phyloP scores from a whole-genome alignment of 2,888 invertebrate genomes.

The Tineola bisselliella region DNA sequence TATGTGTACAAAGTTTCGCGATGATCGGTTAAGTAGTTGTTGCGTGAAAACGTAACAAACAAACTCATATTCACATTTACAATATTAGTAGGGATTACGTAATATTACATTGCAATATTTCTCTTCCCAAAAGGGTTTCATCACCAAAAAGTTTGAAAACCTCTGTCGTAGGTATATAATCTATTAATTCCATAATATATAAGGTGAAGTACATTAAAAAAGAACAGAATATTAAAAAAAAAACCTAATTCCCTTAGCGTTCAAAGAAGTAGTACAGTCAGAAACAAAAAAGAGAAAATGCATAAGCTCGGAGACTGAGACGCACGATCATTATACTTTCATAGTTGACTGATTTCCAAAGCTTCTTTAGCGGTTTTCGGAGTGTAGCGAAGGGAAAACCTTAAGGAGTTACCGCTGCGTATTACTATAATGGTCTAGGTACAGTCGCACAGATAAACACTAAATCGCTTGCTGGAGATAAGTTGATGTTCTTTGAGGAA shows the following conservation, averaged over 20 bases:
- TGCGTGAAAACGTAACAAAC: background rate
- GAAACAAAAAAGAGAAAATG: conserved; percentile 15
- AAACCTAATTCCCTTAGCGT: background rate
- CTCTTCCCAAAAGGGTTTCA: too few species aligned
- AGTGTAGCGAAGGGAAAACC: conserved; percentile 20
- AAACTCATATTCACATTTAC: background rate
- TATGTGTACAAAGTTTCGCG: too few species aligned
- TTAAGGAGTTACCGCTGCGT: conserved; percentile 48
- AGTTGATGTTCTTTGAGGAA: background rate
- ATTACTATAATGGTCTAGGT: conserved; percentile 52
- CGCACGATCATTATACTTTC: conserved; percentile 58
- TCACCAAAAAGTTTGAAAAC: too few species aligned
- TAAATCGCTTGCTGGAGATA: background rate
- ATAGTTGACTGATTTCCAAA: conserved; percentile 51
- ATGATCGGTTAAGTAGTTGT: too few species aligned
- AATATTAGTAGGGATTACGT: background rate
- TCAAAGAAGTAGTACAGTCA: conserved; percentile 7
- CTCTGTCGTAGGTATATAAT: too few species aligned
- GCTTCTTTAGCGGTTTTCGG: conserved; percentile 35
- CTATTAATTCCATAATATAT: too few species aligned
- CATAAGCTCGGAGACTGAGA: conserved; percentile 23
- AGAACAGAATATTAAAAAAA: background rate
- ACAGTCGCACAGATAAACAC: conserved; percentile 1
- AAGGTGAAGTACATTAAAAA: too few species aligned
- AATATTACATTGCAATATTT: background rate